phyloP scores from a whole-genome alignment of 2,888 invertebrate genomes.

The Galerucella nymphaeae region DNA sequence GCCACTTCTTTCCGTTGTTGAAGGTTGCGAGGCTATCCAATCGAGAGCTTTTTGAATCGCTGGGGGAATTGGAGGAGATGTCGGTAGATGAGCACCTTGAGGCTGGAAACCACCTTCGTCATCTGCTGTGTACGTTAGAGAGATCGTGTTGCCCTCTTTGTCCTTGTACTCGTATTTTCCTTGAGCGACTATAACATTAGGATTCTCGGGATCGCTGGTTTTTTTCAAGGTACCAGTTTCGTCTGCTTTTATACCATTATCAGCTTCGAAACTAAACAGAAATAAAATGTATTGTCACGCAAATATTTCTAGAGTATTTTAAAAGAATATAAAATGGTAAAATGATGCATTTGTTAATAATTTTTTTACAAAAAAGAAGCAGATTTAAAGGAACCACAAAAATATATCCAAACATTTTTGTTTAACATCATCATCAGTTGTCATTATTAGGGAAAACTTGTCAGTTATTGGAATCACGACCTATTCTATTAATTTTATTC shows the following conservation, averaged over 20 bases:
- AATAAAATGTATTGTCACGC: neutral
- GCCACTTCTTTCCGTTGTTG: conserved; percentile 63
- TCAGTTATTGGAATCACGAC: too few relatives aligned
- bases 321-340: too few relatives aligned
- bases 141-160: conserved; percentile 77
- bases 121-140: conserved; percentile 76
- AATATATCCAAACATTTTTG: too few relatives aligned
- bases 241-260: conserved; percentile 84
- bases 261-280: conserved; percentile 78
- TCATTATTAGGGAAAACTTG: too few relatives aligned
- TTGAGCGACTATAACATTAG: conserved; percentile 75
- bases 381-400: too few relatives aligned
- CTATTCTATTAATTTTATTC: too few relatives aligned
- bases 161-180: conserved; percentile 78
- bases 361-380: too few relatives aligned
- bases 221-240: conserved; percentile 83
- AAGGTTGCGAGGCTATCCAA: conserved; percentile 74
- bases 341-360: too few relatives aligned
- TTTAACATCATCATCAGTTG: too few relatives aligned
- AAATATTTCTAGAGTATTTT: too few relatives aligned
- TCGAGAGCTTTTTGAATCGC: conserved; percentile 81
- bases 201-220: conserved; percentile 74
- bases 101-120: conserved; percentile 73
- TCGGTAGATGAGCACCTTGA: conserved; percentile 79
- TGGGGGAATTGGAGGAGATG: conserved; percentile 80